phyloP scores from a whole-genome alignment of 1,140 invertebrate species.

The Drosophila leontia region DNA sequence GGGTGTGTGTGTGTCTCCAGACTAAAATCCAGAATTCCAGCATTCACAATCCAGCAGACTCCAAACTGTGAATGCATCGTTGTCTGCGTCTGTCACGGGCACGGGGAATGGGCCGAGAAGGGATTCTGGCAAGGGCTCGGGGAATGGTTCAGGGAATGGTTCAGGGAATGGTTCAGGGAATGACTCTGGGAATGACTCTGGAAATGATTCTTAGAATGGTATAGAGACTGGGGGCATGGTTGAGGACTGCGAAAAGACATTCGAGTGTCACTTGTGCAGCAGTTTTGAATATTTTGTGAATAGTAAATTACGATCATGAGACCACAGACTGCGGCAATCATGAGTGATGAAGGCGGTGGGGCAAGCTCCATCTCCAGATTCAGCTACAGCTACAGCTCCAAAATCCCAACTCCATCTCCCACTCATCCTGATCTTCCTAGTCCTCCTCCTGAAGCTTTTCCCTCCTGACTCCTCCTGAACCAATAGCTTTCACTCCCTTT shows the following conservation, averaged over 20 bases:
- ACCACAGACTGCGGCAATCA: conserved; percentile 38
- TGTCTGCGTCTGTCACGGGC: conserved; percentile 16
- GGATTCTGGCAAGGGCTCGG: too few relatives aligned
- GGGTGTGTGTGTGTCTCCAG: conserved; percentile 26
- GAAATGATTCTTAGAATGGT: conserved; percentile 8
- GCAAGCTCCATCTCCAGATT: background rate
- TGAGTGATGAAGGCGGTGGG: conserved; percentile 16
- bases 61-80: conserved; percentile 20
- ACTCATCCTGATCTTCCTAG: background rate
- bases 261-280: conserved; percentile 79
- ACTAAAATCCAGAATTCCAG: conserved; percentile 2
- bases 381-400: background rate
- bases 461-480: background rate
- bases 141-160: conserved; percentile 12
- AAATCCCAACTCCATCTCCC: too few relatives aligned
- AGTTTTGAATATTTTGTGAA: conserved; percentile 82
- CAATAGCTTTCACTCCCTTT: background rate
- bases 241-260: conserved; percentile 73
- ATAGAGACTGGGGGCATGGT: too few relatives aligned
- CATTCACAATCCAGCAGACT: conserved; percentile 3
- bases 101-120: background rate
- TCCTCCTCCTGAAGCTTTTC: background rate
- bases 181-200: conserved; percentile 14
- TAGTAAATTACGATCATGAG: conserved; percentile 77
- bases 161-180: background rate